Conservation (phyloP, 2,888 invertebrate genomes). For the Sturmia bella region DNA sequence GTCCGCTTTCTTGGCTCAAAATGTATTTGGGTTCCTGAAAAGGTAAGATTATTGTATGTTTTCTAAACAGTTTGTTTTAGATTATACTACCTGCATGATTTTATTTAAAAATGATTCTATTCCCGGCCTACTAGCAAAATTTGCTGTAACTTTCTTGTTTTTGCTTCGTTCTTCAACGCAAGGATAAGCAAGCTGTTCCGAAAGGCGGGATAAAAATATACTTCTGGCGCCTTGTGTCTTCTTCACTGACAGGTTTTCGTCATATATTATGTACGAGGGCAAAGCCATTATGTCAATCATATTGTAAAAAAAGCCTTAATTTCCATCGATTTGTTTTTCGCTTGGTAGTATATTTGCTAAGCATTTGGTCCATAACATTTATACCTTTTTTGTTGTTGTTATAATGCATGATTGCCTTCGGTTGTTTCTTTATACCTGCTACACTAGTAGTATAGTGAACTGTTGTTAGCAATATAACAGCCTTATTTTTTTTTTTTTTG, state of each 20-base stretch:
- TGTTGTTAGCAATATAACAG: conserved; percentile 13
- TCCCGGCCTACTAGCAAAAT: no score
- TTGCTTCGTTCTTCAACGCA: conserved; percentile 28
- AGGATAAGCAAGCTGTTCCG: conserved; percentile 8
- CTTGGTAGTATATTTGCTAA: conserved; percentile 16
- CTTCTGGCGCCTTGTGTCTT: conserved; percentile 15
- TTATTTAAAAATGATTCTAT: no score
- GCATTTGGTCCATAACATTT: conserved; percentile 15
- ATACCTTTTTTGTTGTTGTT: conserved; percentile 17
- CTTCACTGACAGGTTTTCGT: conserved; percentile 26
- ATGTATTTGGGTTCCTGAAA: no score
- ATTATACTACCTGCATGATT: no score
- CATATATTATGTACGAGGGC: conserved; percentile 27
- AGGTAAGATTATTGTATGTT: no score
- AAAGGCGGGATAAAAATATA: conserved; percentile 20
- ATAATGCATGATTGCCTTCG: no score
- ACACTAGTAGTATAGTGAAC: not conserved
- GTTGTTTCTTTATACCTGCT: not conserved
- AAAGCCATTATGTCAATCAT: conserved; percentile 30
- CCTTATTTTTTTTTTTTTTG: conserved; percentile 18
- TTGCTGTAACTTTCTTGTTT: no score
- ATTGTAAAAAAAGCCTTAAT: conserved; percentile 27
- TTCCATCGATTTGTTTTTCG: conserved; percentile 27
- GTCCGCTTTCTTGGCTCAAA: no score
- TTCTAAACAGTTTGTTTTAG: no score